These are phyloP conservation scores for Beroe forskalii DNA, from an alignment of 37 sponge, comb jelly and placozoan species.

Conservation along the genomic window DNA sequence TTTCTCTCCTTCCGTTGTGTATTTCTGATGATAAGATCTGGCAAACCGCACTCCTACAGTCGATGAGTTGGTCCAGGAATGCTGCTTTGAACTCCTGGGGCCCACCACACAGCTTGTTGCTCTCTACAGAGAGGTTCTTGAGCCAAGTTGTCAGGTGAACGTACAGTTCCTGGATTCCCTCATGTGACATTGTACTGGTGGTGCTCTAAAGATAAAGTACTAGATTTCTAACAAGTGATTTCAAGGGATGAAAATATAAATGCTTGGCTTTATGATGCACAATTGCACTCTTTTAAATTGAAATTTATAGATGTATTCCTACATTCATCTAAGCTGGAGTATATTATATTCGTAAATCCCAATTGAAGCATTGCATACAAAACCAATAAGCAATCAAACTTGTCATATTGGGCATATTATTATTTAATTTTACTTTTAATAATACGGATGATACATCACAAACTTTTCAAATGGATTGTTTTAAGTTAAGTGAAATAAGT, in stretches of 20 bases:
- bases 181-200: not conserved
- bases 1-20: not conserved
- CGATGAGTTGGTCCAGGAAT: constrained; percentile 18
- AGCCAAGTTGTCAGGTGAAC: constrained; percentile 44
- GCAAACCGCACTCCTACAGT: constrained; percentile 38
- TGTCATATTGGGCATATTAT: no score
- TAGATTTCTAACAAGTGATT: not conserved
- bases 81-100: constrained; percentile 38
- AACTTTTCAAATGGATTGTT: no score
- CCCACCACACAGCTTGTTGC: constrained; percentile 54
- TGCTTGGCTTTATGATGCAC: no score
- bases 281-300: no score
- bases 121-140: constrained; percentile 24
- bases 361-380: no score
- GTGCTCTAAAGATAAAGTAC: not conserved
- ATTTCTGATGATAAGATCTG: not conserved
- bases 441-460: no score
- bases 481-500: no score
- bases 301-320: no score
- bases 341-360: no score
- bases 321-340: no score
- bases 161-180: constrained; percentile 3
- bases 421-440: no score
- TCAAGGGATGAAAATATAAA: not conserved
- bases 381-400: no score